Base-by-base conservation (phyloP, 2,888 invertebrate genomes). In the Ypsolopha scabrella region DNA sequence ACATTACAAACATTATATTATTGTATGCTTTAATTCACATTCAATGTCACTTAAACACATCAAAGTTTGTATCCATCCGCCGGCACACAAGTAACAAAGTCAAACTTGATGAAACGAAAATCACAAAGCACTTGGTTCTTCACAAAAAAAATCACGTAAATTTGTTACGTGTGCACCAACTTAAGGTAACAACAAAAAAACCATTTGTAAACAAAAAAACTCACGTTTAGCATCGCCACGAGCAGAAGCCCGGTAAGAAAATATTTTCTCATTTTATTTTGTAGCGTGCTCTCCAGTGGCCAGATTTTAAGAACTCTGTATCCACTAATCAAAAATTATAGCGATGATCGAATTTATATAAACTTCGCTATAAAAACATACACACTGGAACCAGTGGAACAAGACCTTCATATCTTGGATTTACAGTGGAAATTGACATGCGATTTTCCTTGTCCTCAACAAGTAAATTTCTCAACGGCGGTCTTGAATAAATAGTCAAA, bases 221-320 rank as follows among this genome's bases (percentile, higher is more conserved):
- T 49, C 41, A 49, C 49, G 13, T 41, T 41, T 7, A 49, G n/a
- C 9, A 48, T 37, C 11, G 41, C 35, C 41, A 49, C 49, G 49
- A 49, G 49, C 49, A 49, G 14, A 24, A 49, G 49, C 49, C 49
- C 49, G 49, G 34, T 37, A 47, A 36, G 37, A 14, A 47, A 14
- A 49, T 9, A 24, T 24, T 34, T n/a, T 34, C 39, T 47, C 47
- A 47, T 47, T 47, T 47, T 33, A 36, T 33, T 39, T 8, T 48
- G 13, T 39, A 24, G 49, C 13, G 36, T 36, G n/a, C 47, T 14
- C n/a, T 43, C 41, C 33, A 13, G 49, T 49, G 49, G 39, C 41
- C 49, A 49, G 49, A 49, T 49, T 49, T 39, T 34, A n/a, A 33
- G 8, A 10, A 37, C 11, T 48, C 41, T 41, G 13, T 41, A 45